Base-by-base conservation (phyloP, 2,113 vertebrate genomes). In the Platichthys flesus region DNA sequence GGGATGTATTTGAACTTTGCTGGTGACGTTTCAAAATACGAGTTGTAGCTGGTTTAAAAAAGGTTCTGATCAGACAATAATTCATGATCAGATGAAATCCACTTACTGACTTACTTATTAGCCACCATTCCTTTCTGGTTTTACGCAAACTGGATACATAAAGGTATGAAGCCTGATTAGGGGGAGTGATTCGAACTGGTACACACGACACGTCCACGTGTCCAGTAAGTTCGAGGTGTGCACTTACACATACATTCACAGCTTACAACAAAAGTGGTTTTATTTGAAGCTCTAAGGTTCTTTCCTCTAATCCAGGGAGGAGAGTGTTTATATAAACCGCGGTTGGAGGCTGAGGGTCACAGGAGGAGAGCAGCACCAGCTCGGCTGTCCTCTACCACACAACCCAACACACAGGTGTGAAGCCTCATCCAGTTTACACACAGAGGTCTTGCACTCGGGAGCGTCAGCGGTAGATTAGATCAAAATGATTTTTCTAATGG, bases 401-500 rank as follows among this genome's bases (percentile, higher is more conserved):
- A 14, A 8, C 64, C 62, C 21, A 65, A 68, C 51, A 51, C 61
- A 57, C 35, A 37, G 56, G 57, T 37, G 71, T 57, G n/a, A 65
- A 64, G 35, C 42, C 7, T 0, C 6, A 56, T 10, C 58, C 8
- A 37, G 40, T 10, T 12, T 21, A 24, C 6, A 15, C 59, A 18
- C 31, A 58, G 18, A 62, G 9, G n/a, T 57, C 15, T 66, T 4
- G 12, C 28, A 31, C 28, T 64, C 35, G 35, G 47, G 10, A 24
- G 55, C 45, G 20, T 23, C 55, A 51, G 31, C 31, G 31, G 31
- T 31, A 31, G 31, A 31, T 31, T 31, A 31, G 23, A 21, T 23
- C 55, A 66, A 7, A 35, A 94, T 93, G 90, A 91, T 91, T 31
- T 92, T 94, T 21, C 66, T 94, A 24, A 89, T 91, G 91, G 91